Base-by-base conservation (phyloP, 2,888 invertebrate species). In the Andrena dorsata region DNA sequence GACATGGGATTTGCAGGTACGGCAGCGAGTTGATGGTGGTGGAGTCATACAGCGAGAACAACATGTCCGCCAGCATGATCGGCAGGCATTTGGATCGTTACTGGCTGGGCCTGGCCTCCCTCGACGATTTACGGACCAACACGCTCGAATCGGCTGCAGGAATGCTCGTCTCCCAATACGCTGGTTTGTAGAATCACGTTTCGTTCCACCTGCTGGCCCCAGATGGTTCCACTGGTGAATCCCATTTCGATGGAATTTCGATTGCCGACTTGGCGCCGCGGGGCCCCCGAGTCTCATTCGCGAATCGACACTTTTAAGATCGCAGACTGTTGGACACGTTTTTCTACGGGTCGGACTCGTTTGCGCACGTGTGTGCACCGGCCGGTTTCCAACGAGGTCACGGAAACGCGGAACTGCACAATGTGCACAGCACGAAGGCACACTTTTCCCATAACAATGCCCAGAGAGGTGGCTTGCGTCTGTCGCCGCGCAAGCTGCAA, bases 121-220 rank as follows among this genome's bases (percentile, higher is more conserved):
- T 98, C 82, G 98, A 98, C 94, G 98, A 98, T 94, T 95, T 98
- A 74, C 95, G 98, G 93, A 98, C 98, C 64, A 98, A 98, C 94
- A 98, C 98, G n/a, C 95, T 98, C 83, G 98, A 98, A 95, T 98
- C 98, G 4, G 98, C 98, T 32, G 97, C 98, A 71, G 98, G 98
- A 72, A 96, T 97, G 83, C 95, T 98, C 89, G 97, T 98, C 80
- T 98, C 98, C 7, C 98, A 98, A 94, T 98, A 98, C 93, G 97
- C 98, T 85, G 98, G 98, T 96, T 93, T 90, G 91, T 92, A 73
- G 41, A 80, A 79, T 75, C 71, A 60, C 23, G 49, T 73, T 65
- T 78, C 66, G 2, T 41, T 64, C 26, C 4, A 64, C 47, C 69
- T 56, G 8, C 28, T 51, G 53, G 13, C 20, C 20, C 20, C 20